phyloP scores from a whole-genome alignment of 2,113 vertebrate genomes.

The Lophochroa leadbeateri region DNA sequence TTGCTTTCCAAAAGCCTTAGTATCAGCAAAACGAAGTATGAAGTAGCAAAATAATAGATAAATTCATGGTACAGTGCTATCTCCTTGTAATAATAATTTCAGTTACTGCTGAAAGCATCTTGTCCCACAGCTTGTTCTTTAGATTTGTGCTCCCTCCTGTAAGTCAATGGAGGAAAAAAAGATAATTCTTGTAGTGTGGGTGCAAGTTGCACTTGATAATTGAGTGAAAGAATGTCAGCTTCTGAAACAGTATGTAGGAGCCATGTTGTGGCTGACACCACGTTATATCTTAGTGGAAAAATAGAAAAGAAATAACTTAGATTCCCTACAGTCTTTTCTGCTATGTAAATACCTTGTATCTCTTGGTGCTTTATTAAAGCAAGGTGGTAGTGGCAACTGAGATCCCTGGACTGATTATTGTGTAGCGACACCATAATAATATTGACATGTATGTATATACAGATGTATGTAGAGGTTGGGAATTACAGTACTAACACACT shows the following conservation, averaged over 20 bases:
- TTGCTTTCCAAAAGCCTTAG: neutral
- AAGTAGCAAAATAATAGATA: neutral
- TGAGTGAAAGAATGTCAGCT: neutral
- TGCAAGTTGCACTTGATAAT: neutral
- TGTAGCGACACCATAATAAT: neutral
- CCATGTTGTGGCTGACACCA: neutral
- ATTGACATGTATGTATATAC: neutral
- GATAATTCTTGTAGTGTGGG: neutral
- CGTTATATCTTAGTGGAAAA: neutral
- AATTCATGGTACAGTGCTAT: neutral
- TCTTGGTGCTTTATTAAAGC: neutral
- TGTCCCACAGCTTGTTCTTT: neutral
- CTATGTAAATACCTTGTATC: neutral
- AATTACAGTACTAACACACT: neutral
- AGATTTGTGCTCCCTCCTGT: neutral
- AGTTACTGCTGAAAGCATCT: neutral
- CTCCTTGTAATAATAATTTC: neutral
- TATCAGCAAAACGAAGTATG: neutral
- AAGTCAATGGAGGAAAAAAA: neutral
- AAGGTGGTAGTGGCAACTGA: neutral
- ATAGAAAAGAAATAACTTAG: neutral
- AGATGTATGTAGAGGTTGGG: rapidly evolving
- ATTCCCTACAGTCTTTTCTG: neutral
- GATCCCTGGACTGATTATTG: neutral
- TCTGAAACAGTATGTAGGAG: neutral